A percentile compares a stretch with the other conserved stretches of the same genome.
Evolutionary conservation across 2,888 invertebrate species (phyloP).

Genomic region (Cyrtodaria siliqua): DNA sequence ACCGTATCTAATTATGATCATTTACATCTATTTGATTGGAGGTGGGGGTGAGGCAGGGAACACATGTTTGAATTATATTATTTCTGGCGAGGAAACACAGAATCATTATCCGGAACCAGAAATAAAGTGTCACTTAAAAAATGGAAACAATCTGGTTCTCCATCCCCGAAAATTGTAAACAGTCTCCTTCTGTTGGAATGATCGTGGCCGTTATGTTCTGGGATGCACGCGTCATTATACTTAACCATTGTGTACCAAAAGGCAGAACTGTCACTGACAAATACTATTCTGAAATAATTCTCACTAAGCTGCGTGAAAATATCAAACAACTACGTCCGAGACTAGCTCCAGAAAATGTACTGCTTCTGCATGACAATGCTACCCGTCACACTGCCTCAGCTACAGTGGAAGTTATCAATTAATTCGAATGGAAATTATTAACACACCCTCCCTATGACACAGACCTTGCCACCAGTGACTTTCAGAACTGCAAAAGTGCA

Average conservation of each 20-base stretch:
- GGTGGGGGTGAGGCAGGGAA: too few species aligned
- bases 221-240: conserved; percentile 1
- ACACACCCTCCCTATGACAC: conserved; percentile 11
- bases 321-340: conserved; percentile 1
- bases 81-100: too few species aligned
- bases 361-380: conserved; percentile 9
- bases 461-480: conserved; percentile 8
- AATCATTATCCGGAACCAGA: too few species aligned
- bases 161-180: too few species aligned
- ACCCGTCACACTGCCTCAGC: conserved; percentile 12
- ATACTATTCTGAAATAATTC: conserved; percentile 10
- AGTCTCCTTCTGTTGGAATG: too few species aligned
- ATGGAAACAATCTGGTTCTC: too few species aligned
- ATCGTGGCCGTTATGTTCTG: conserved; percentile 11
- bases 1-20: too few species aligned
- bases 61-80: too few species aligned
- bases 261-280: conserved; percentile 7
- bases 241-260: conserved; percentile 11
- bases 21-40: too few species aligned
- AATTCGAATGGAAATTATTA: conserved; percentile 4
- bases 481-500: conserved; percentile 12
- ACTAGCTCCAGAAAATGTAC: background rate
- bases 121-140: too few species aligned
- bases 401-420: conserved; percentile 16
- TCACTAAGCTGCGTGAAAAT: background rate